Evolutionary conservation across 2,797 vertebrate species (phyloP).

Genomic region (Sorex maritimensis): DNA sequence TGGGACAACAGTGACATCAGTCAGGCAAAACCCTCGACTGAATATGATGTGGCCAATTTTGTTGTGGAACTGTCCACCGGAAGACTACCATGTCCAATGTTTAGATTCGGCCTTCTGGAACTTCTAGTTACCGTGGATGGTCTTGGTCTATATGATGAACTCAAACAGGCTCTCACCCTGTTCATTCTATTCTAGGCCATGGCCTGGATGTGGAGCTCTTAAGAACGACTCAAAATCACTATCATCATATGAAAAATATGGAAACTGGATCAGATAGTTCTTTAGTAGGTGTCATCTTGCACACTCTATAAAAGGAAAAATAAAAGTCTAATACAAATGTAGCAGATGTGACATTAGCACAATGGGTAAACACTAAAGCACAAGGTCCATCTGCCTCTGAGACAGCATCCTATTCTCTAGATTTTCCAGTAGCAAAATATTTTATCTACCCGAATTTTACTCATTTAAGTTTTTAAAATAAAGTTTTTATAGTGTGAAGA

Average conservation of each 20-base stretch:
- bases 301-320: background rate
- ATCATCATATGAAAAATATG: background rate
- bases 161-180: too few species aligned
- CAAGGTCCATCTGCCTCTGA: background rate
- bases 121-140: too few species aligned
- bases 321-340: slow-evolving; percentile 8
- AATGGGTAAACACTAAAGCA: background rate
- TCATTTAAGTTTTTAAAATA: slow-evolving; percentile 16
- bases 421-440: slow-evolving; percentile 4
- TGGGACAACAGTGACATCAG: too few species aligned
- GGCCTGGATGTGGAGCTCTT: too few species aligned
- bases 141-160: too few species aligned
- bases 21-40: too few species aligned
- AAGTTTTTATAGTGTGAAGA: slow-evolving; percentile 4
- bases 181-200: too few species aligned
- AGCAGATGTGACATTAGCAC: background rate
- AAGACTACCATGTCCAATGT: too few species aligned
- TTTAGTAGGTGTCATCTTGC: background rate
- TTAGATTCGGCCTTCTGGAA: too few species aligned
- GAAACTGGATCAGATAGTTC: background rate
- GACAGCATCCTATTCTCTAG: background rate
- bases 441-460: slow-evolving; percentile 29
- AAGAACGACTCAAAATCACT: too few species aligned
- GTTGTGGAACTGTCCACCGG: too few species aligned
- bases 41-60: too few species aligned